phyloP scores from a whole-genome alignment of 30 jellyfish, hydroid and myxozoan species.

The Cassiopea andromeda region DNA sequence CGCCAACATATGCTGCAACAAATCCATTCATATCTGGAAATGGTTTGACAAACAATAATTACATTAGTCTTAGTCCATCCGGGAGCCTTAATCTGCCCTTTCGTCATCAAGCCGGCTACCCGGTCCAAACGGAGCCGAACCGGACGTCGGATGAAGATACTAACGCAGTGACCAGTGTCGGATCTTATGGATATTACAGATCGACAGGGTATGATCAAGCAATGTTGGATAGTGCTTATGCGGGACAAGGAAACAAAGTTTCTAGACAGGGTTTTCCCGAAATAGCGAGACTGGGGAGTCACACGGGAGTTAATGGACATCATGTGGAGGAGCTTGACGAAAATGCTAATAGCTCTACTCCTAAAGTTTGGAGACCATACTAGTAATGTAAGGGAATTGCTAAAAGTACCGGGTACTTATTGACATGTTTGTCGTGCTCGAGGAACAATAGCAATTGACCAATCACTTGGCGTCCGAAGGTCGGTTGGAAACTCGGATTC shows the following conservation, averaged over 20 bases:
- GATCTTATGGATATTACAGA: constrained; percentile 84
- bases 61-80: constrained; percentile 88
- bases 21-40: constrained; percentile 72
- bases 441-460: neutral
- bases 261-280: constrained; percentile 64
- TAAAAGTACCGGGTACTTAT: neutral
- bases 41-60: constrained; percentile 85
- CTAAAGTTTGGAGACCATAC: constrained; percentile 99
- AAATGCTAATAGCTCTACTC: constrained; percentile 88
- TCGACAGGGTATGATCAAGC: constrained; percentile 78
- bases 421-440: neutral
- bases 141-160: constrained; percentile 76
- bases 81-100: constrained; percentile 94
- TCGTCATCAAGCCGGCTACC: constrained; percentile 82
- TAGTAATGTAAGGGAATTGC: constrained; percentile 6
- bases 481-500: constrained; percentile 48
- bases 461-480: constrained; percentile 58
- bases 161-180: constrained; percentile 64
- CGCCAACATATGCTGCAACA: constrained; percentile 83
- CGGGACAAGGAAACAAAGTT: constrained; percentile 25
- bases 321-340: constrained; percentile 96
- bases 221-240: constrained; percentile 55
- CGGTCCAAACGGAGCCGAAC: constrained; percentile 70
- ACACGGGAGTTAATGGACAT: constrained; percentile 86
- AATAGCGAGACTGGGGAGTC: constrained; percentile 77